phyloP scores from a whole-genome alignment of 2,113 vertebrate genomes.

The Bungarus multicinctus region DNA sequence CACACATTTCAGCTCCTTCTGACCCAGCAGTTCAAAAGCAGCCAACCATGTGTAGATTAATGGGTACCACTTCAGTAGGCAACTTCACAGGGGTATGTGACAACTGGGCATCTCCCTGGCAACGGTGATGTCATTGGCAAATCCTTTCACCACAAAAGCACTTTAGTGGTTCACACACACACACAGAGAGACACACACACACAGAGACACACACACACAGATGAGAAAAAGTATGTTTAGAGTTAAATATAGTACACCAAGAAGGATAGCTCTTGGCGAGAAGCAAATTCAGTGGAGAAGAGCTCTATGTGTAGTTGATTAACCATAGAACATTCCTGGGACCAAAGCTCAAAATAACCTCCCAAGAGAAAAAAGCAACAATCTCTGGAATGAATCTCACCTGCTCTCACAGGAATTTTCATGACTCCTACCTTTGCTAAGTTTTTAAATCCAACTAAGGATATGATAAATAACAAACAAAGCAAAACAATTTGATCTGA shows the following conservation, averaged over 20 bases:
- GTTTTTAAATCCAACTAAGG: background rate
- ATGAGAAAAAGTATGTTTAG: background rate
- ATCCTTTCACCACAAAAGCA: no score
- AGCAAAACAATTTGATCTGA: background rate
- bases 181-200: no score
- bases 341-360: background rate
- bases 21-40: no score
- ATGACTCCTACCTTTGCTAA: background rate
- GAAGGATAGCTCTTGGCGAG: background rate
- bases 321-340: background rate
- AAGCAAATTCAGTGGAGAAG: background rate
- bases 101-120: no score
- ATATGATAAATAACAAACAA: background rate
- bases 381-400: background rate
- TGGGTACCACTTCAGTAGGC: no score
- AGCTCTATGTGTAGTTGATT: background rate
- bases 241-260: background rate
- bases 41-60: no score
- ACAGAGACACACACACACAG: no score
- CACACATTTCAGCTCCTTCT: no score
- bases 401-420: background rate
- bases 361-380: background rate
- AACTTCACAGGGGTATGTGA: no score
- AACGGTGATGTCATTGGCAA: no score
- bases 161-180: no score